These are phyloP conservation scores for Andrena bicolor DNA, from an alignment of 2,888 invertebrate genomes.

Conservation along the genomic window DNA sequence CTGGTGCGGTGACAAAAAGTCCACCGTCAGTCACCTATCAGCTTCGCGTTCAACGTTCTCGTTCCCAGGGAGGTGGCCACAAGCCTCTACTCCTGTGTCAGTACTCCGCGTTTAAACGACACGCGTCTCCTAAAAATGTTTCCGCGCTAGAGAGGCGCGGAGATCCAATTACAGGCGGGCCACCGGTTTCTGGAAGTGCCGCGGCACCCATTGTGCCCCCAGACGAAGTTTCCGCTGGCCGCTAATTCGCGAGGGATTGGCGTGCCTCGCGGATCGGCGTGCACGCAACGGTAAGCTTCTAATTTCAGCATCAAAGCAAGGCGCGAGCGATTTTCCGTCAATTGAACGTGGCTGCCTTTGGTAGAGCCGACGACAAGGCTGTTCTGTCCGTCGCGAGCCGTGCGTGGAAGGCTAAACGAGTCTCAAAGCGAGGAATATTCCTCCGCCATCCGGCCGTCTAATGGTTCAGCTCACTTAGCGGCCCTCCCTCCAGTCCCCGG, in stretches of 20 bases:
- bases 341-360: slow-evolving; percentile 78
- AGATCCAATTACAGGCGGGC: not conserved
- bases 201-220: slow-evolving; percentile 1
- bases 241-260: slow-evolving; percentile 14
- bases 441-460: slow-evolving; percentile 77
- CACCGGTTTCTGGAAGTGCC: not conserved
- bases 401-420: slow-evolving; percentile 73
- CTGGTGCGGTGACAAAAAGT: slow-evolving; percentile 6
- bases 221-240: not conserved
- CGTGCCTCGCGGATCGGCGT: slow-evolving; percentile 22
- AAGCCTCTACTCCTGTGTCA: not conserved
- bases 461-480: slow-evolving; percentile 74
- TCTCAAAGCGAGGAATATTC: slow-evolving; percentile 74
- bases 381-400: slow-evolving; percentile 72
- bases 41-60: not conserved
- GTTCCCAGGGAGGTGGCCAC: too few relatives aligned
- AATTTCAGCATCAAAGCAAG: slow-evolving; percentile 83
- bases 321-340: slow-evolving; percentile 81
- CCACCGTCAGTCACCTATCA: slow-evolving; percentile 27
- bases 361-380: slow-evolving; percentile 70
- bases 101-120: not conserved
- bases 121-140: not conserved
- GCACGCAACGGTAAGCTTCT: slow-evolving; percentile 70
- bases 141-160: not conserved
- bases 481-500: slow-evolving; percentile 28